These are phyloP conservation scores for Galaxias olidus DNA, from an alignment of 2,797 vertebrate species.

Conservation along the genomic window DNA sequence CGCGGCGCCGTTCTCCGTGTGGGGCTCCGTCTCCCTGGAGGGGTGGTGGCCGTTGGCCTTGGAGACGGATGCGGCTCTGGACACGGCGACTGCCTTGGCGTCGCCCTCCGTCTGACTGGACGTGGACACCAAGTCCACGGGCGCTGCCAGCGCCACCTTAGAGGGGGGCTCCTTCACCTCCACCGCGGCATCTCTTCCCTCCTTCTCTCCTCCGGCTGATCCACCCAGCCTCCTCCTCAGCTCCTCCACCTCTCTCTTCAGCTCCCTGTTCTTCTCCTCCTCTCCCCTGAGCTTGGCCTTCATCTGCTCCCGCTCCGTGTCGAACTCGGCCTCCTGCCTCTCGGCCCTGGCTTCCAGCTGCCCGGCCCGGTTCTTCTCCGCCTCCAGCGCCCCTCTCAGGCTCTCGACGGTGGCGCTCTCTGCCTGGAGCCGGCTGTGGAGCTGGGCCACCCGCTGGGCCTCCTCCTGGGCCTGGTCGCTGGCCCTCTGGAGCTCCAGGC, in stretches of 20 bases:
- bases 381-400: slow-evolving; percentile 80
- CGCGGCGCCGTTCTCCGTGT: slow-evolving; percentile 79
- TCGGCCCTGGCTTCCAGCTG: slow-evolving; percentile 86
- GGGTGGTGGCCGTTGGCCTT: slow-evolving; percentile 71
- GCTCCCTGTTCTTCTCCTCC: slow-evolving; percentile 83
- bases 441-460: slow-evolving; percentile 81
- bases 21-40: slow-evolving; percentile 60
- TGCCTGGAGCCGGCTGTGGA: slow-evolving; percentile 81
- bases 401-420: slow-evolving; percentile 79
- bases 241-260: slow-evolving; percentile 84
- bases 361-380: slow-evolving; percentile 75
- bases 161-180: slow-evolving; percentile 39
- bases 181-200: slow-evolving; percentile 12
- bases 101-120: slow-evolving; percentile 82
- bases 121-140: slow-evolving; percentile 52
- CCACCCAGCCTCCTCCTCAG: slow-evolving; percentile 78
- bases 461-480: slow-evolving; percentile 88
- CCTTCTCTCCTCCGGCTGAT: slow-evolving; percentile 40
- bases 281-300: slow-evolving; percentile 83
- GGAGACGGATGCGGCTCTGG: slow-evolving; percentile 49
- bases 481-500: slow-evolving; percentile 90
- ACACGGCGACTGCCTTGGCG: slow-evolving; percentile 46
- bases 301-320: slow-evolving; percentile 86
- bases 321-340: slow-evolving; percentile 86
- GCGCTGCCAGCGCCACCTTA: slow-evolving; percentile 38